Evolutionary conservation across 1,140 invertebrate species (phyloP), one percentile per base, ranked within the genome.

Genomic region (Nasonia giraulti): DNA sequence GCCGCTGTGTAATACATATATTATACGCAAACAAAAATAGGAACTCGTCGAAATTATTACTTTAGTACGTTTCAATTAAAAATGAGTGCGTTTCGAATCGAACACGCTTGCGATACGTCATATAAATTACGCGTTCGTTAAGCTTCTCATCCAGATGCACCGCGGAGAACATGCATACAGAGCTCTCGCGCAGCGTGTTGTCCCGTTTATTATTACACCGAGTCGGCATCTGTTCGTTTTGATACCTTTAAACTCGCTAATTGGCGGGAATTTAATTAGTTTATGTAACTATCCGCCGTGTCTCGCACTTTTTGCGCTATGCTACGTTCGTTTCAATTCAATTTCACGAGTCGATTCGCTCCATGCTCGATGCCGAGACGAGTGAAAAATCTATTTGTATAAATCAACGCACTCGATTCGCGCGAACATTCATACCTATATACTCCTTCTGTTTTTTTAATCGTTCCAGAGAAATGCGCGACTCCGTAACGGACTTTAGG

Each of bases 11-110:
- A 20, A 62, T 37, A 37, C 55, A 62, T n/a, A n/a, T n/a, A 20
- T 62, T 62, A n/a, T 62, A 20, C 6, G 20, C 7, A 20, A 7
- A 62, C 55, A 17, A 17, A 62, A 62, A 62, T 17, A 62, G 55
- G 4, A n/a, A 7, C 47, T 50, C 47, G 11, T 62, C 17, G 6
- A 62, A 62, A n/a, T 62, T 62, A 62, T n/a, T 6, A 17, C 4
- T 62, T 62, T 62, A 62, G 55, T 62, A 62, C 17, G n/a, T 62
- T 62, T 62, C n/a, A 62, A 62, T 62, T 62, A 62, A 62, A n/a
- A 62, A 20, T 17, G 17, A n/a, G n/a, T n/a, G n/a, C n/a, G n/a
- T 62, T 62, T n/a, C 20, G 3, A 62, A 62, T 62, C 17, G 55
- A n/a, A n/a, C 20, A n/a, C 55, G 55, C 55, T 62, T 62, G 55